Conservation (phyloP, 2,888 invertebrate species). For the Gymnoscelis rufifasciata region DNA sequence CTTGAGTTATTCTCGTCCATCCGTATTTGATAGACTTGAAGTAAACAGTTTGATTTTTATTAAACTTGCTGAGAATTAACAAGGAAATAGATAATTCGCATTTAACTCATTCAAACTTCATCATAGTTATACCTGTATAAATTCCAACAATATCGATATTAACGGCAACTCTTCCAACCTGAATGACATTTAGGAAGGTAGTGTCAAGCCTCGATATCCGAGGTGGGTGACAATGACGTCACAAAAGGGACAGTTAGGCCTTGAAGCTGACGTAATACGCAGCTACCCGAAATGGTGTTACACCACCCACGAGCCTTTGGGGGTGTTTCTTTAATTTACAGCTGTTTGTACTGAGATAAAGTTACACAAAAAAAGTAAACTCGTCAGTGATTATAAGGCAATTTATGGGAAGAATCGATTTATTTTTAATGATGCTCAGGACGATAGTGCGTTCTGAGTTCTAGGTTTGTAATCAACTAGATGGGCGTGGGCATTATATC, state of each 20-base stretch:
- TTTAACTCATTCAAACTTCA: too few relatives aligned
- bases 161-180: constrained; percentile 3
- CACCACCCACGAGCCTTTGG: constrained; percentile 23
- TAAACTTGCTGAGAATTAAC: too few relatives aligned
- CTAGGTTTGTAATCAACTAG: too few relatives aligned
- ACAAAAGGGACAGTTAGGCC: constrained; percentile 29
- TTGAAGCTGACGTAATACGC: constrained; percentile 27
- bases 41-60: too few relatives aligned
- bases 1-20: too few relatives aligned
- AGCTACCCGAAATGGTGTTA: constrained; percentile 20
- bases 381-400: background rate
- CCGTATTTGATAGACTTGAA: too few relatives aligned
- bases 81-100: too few relatives aligned
- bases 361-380: constrained; percentile 21
- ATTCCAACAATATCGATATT: too few relatives aligned
- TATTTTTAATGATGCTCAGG: background rate
- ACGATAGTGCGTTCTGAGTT: too few relatives aligned
- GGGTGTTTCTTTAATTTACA: constrained; percentile 22
- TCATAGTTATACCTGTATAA: too few relatives aligned
- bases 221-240: constrained; percentile 23
- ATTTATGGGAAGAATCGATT: background rate
- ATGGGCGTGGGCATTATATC: too few relatives aligned
- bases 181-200: constrained; percentile 19
- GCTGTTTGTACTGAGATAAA: constrained; percentile 24
- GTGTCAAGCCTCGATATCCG: constrained; percentile 15